Base-by-base conservation (phyloP, 2,113 vertebrate genomes). In the Barnardius zonarius region DNA sequence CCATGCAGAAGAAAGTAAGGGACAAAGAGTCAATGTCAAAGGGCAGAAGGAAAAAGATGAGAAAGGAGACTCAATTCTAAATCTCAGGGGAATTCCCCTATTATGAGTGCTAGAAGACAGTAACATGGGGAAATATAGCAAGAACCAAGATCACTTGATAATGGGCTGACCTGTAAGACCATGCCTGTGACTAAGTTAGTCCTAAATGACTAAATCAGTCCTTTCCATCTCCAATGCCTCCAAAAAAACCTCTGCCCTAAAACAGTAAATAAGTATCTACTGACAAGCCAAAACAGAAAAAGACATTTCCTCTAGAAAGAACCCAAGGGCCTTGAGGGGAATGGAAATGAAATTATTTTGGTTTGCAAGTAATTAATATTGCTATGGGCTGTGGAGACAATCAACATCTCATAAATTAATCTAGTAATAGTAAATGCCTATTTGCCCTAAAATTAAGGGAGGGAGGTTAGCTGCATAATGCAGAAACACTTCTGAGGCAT, bases 131-230 rank as follows among this genome's bases (percentile, higher is more conserved):
- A 94, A 86, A 76, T 13, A 64, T 0, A 79, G 31, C 14, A 59
- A 90, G 51, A 67, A 77, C 28, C 10, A 48, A 64, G 57, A 52
- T 39, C 85, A 75, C 54, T 83, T 68, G 52, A 67, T 63, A 91
- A 75, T 35, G 25, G 37, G 31, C 22, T 81, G 52, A 44, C 80
- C 75, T 77, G 49, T 43, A 84, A 77, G 23, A 61, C 69, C 74
- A 5, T 64, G 77, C 22, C 20, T 86, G 31, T 93, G 88, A 95
- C 83, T 95, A 95, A 96, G 41, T 83, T 70, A 83, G 55, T 64
- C 86, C 91, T 89, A 61, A 86, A 87, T 96, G 80, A 96, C 74
- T 95, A 90, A 95, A 62, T 64, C 6, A 95, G 49, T 92, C 83
- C 73, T 92, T 95, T 95, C 61, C 73, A 81, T 81, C 64, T 59